Base-by-base conservation (phyloP, 1,140 invertebrate genomes). In the Streblospio benedicti region DNA sequence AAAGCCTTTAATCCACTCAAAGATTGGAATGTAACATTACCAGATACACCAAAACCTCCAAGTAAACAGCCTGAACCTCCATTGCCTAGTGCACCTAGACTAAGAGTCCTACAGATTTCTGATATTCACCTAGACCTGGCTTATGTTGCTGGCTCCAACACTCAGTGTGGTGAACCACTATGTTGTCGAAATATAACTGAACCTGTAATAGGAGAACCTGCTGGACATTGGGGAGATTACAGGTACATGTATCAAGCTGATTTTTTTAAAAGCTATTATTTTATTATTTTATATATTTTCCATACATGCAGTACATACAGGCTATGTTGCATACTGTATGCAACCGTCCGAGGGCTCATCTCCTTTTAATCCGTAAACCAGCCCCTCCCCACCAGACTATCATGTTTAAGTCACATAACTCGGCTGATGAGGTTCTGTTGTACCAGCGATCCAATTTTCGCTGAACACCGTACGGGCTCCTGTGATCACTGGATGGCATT, bases 71-170 rank as follows among this genome's bases (percentile, higher is more conserved):
- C 62, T 25, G 43, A 31, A 25, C 60, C 50, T 23, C 72, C 72
- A 20, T 65, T 69, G 73, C 54, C 68, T 18, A 67, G 69, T 1
- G 55, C 69, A 0, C 71, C 71, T 4, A 71, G 32, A 14, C 20
- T 80, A 16, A 62, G 72, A 67, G 79, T 91, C 23, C 76, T 89
- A 9, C 86, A 93, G 33, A 71, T 93, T 43, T 84, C 86, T 0
- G 91, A 93, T 70, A 82, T 89, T 41, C 91, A 93, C 71, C 83
- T 87, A 55, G 90, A 93, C 73, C 83, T 84, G 0, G 69, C 81
- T 4, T 94, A 93, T 69, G 75, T 82, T 57, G 71, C 80, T 0
- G 82, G 83, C 14, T 80, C 84, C 0, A 83, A 86, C 47, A 83
- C 87, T 2, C 69, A 81, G 2, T 94, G 91, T 69, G 79, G 78